Evolutionary conservation across 2,888 invertebrate genomes (phyloP).

Genomic region (Hypomecis atomaria): DNA sequence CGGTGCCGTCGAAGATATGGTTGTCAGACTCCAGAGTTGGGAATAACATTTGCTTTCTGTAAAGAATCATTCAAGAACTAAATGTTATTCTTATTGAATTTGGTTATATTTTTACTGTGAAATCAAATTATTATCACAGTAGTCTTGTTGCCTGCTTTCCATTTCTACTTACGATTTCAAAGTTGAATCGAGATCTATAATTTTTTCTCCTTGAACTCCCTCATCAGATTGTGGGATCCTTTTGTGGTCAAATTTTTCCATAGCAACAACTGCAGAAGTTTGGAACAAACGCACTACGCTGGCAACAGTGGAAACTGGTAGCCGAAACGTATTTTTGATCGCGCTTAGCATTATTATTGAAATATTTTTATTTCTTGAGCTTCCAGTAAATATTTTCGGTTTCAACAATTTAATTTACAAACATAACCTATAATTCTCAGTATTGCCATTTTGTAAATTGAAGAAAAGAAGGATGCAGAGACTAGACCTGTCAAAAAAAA

Average conservation of each 20-base stretch:
- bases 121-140: too few species aligned
- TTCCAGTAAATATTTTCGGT: not conserved
- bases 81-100: not conserved
- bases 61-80: not conserved
- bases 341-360: slow-evolving; percentile 61
- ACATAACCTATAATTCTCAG: not conserved
- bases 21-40: slow-evolving; percentile 90
- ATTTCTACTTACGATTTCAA: slow-evolving; percentile 82
- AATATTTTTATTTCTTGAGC: not conserved
- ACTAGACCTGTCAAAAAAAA: too few species aligned
- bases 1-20: slow-evolving; percentile 89
- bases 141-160: not conserved
- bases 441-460: not conserved
- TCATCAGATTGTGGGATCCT: slow-evolving; percentile 86
- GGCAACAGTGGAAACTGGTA: slow-evolving; percentile 54
- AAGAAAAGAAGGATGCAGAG: too few species aligned
- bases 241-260: slow-evolving; percentile 75
- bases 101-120: not conserved
- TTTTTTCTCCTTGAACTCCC: slow-evolving; percentile 91
- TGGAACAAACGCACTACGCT: slow-evolving; percentile 62
- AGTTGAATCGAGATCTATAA: slow-evolving; percentile 88
- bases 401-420: not conserved
- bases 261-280: slow-evolving; percentile 58
- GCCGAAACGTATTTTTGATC: slow-evolving; percentile 59
- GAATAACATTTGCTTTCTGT: slow-evolving; percentile 88